Conservation (phyloP, 2,888 invertebrate species). For the Pterostichus madidus region DNA sequence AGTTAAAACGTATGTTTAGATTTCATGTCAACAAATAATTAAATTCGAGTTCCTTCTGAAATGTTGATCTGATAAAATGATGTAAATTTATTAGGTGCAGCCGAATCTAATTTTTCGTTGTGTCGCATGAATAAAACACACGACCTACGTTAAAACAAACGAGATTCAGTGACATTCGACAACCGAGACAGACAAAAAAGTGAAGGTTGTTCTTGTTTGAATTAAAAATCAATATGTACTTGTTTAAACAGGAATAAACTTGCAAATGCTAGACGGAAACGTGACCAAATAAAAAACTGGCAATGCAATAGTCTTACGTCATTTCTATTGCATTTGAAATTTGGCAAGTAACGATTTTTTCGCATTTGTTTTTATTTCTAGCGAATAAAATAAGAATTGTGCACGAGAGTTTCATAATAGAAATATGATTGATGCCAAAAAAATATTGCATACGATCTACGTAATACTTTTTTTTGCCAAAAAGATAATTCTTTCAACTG, state of each 20-base stretch:
- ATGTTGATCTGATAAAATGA: constrained; percentile 14
- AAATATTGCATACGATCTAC: not conserved
- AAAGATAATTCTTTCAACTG: no score
- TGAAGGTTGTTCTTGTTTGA: constrained; percentile 46
- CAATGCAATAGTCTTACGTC: constrained; percentile 2
- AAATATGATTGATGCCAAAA: constrained; percentile 17
- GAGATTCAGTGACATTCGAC: constrained; percentile 43
- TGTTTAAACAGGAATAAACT: not conserved
- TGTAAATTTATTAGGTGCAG: constrained; percentile 49
- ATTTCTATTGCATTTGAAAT: constrained; percentile 16
- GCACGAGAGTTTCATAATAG: constrained; percentile 17
- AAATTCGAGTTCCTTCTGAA: constrained; percentile 21
- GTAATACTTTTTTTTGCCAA: not conserved
- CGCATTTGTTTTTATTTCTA: not conserved
- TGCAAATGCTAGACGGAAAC: not conserved
- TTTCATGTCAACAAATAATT: constrained; percentile 21
- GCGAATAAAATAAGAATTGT: constrained; percentile 10
- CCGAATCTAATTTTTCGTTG: constrained; percentile 39
- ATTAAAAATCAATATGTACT: constrained; percentile 38
- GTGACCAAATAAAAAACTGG: not conserved
- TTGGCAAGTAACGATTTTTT: constrained; percentile 43
- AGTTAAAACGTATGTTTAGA: not conserved
- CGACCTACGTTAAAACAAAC: constrained; percentile 49
- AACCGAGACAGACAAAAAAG: constrained; percentile 22
- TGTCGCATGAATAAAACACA: constrained; percentile 38